Percentiles rank a stretch among this genome's conserved stretches.
phyloP scores from a whole-genome alignment of 2,113 vertebrate genomes.

The Paracanthobrama guichenoti region DNA sequence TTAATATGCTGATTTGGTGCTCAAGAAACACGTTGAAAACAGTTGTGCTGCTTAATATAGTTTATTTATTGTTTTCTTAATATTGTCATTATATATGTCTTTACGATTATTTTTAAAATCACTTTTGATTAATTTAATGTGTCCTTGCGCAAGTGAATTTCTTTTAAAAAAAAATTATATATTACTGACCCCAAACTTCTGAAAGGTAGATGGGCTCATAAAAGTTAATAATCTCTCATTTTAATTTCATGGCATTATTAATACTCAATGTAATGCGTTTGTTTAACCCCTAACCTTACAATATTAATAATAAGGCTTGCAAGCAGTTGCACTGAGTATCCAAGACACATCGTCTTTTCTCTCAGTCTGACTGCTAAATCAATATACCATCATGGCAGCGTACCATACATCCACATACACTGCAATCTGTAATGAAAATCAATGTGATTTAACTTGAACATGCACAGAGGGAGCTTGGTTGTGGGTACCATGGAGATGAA shows the following conservation, averaged over 20 bases:
- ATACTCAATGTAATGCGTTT: neutral
- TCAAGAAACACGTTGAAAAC: neutral
- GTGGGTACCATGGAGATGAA: slow-evolving; percentile 40
- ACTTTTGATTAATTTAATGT: no score
- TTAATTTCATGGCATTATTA: neutral
- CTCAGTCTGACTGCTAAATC: slow-evolving; percentile 48
- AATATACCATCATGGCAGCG: slow-evolving; percentile 45
- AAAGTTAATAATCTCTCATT: no score
- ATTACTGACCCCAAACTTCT: no score
- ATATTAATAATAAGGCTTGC: neutral
- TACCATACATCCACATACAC: slow-evolving; percentile 34
- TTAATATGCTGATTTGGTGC: neutral
- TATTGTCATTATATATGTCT: no score
- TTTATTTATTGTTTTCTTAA: no score
- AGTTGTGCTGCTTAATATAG: no score
- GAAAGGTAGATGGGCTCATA: no score
- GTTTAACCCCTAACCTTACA: neutral
- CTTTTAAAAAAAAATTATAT: no score
- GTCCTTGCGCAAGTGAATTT: no score
- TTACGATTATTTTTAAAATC: no score
- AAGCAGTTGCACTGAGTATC: neutral
- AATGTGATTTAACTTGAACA: slow-evolving; percentile 44
- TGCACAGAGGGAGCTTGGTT: slow-evolving; percentile 43
- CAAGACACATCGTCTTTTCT: slow-evolving; percentile 44
- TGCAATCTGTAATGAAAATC: slow-evolving; percentile 61